phyloP scores from a whole-genome alignment of 2,888 invertebrate genomes.

The Oscheius sp. region DNA sequence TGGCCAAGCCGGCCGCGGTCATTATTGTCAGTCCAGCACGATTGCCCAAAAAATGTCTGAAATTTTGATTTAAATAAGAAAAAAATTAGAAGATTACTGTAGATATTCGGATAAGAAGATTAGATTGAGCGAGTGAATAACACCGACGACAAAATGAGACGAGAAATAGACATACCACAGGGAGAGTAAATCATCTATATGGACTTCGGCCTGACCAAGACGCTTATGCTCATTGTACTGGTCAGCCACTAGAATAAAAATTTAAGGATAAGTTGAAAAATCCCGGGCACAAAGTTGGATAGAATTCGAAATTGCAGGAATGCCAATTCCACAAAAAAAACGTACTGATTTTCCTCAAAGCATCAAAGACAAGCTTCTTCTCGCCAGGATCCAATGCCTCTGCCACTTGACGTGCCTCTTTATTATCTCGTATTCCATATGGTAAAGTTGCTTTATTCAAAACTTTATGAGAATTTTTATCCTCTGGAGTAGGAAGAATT shows the following conservation, averaged over 20 bases:
- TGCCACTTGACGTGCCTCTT: conserved; percentile 28
- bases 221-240: conserved; percentile 38
- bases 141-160: conserved; percentile 16
- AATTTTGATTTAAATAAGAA: not conserved
- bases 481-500: too few relatives aligned
- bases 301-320: not conserved
- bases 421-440: conserved; percentile 28
- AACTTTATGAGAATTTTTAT: not conserved
- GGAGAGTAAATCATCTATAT: conserved; percentile 23
- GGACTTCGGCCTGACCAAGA: conserved; percentile 35
- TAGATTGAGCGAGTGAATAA: conserved; percentile 17
- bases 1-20: conserved; percentile 18
- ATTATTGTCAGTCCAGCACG: conserved; percentile 18
- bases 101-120: conserved; percentile 16
- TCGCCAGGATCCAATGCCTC: conserved; percentile 20
- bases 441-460: conserved; percentile 10
- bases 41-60: conserved; percentile 15
- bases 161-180: conserved; percentile 37
- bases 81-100: not conserved
- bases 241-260: conserved; percentile 14
- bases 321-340: not conserved
- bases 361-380: conserved; percentile 37
- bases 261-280: not conserved
- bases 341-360: conserved; percentile 20
- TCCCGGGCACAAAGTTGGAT: too few relatives aligned